phyloP scores from a whole-genome alignment of 2,888 invertebrate genomes.

The Mythimna ferrago region DNA sequence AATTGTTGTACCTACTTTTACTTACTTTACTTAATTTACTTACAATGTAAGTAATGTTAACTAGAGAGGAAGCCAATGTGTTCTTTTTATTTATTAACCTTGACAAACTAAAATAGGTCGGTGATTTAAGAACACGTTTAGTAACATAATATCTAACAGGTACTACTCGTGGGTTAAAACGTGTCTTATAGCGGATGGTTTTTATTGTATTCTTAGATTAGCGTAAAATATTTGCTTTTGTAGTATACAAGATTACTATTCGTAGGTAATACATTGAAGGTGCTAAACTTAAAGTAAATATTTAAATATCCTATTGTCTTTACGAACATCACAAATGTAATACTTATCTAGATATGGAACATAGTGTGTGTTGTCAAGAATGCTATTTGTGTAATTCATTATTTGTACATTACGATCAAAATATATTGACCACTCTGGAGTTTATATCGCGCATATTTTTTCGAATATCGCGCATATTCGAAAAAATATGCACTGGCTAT shows the following conservation, averaged over 20 bases:
- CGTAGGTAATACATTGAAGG: not conserved
- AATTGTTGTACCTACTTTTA: too few species aligned
- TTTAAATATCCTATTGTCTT: not conserved
- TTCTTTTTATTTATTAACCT: not conserved
- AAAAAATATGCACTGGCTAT: too few species aligned
- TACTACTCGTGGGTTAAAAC: not conserved
- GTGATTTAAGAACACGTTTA: not conserved
- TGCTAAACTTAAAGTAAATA: not conserved
- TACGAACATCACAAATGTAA: not conserved
- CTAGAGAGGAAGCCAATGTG: not conserved
- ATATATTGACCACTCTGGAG: too few species aligned
- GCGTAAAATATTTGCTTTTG: not conserved
- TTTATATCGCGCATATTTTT: too few species aligned
- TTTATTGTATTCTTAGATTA: not conserved
- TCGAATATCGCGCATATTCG: too few species aligned
- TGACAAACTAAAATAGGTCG: conserved; percentile 2
- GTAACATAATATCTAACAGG: not conserved
- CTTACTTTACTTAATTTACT: too few species aligned
- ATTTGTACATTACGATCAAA: too few species aligned
- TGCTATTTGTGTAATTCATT: too few species aligned
- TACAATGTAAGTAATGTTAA: not conserved
- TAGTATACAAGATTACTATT: not conserved
- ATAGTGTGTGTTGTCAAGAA: not conserved
- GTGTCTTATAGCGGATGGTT: not conserved
- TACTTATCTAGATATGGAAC: not conserved